Percentiles rank a stretch among this genome's conserved stretches.
Conservation (phyloP, 2,113 vertebrate genomes). For the Amphilophus citrinellus region DNA sequence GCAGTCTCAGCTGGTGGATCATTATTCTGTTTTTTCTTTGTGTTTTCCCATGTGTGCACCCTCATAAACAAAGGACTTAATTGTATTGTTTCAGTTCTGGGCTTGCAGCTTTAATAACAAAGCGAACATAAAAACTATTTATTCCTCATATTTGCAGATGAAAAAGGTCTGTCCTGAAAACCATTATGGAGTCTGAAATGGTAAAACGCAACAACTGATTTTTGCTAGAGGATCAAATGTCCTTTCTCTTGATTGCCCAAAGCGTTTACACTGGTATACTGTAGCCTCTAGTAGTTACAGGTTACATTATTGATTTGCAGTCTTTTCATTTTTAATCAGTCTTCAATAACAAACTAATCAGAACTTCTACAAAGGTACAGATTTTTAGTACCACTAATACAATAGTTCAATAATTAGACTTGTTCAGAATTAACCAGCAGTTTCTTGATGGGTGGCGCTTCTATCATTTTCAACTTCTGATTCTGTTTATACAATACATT, state of each 20-base stretch:
- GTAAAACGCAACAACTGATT: conserved; percentile 1
- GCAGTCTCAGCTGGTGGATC: background rate
- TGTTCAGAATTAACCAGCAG: background rate
- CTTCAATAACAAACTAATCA: background rate
- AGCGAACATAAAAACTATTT: background rate
- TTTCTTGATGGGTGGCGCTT: background rate
- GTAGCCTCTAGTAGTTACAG: background rate
- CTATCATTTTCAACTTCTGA: background rate
- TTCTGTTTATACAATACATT: background rate
- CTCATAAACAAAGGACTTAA: conserved; percentile 1
- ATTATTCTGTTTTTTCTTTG: conserved; percentile 19
- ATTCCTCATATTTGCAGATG: background rate
- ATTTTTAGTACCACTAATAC: background rate
- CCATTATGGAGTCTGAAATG: background rate
- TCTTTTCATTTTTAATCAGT: background rate
- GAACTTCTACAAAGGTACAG: background rate
- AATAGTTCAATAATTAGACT: background rate
- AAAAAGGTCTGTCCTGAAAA: background rate
- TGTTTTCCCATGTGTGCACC: background rate
- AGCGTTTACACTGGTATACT: background rate
- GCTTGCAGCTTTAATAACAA: background rate
- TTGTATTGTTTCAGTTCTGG: conserved; percentile 1
- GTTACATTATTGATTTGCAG: background rate
- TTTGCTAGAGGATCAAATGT: conserved; percentile 13
- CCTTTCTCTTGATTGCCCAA: background rate